Base-by-base conservation (phyloP, 2,113 vertebrate species). In the Anguilla japonica region DNA sequence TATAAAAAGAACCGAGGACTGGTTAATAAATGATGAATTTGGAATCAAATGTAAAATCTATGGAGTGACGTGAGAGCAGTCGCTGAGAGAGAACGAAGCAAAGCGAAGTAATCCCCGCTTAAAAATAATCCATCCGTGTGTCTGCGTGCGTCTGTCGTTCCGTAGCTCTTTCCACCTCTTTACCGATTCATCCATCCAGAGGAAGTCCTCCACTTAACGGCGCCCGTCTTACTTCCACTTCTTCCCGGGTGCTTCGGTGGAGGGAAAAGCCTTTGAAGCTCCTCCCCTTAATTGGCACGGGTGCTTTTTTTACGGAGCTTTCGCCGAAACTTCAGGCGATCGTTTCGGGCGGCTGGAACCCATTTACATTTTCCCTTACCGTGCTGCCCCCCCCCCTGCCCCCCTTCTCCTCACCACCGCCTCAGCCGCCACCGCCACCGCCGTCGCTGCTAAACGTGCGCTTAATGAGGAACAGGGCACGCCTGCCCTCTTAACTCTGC, bases 291-390 rank as follows among this genome's bases (percentile, higher is more conserved):
- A 91, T 88, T 89, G 85, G 88, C 39, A 29, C 50, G 81, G 87
- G 82, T 82, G 81, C 83, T 91, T 87, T 90, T 71, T 82, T 91
- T 88, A 83, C 80, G 85, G 34, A 34, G 67, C 22, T 57, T 84
- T 79, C 82, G 22, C 84, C 43, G 71, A 81, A 83, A 85, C 82
- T 56, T 43, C 34, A 2, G 79, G 83, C 80, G 22, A 79, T 84
- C n/a, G 43, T 46, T 20, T 71, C 82, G 78, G 15, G 82, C 43
- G 39, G 41, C 84, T 81, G 56, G 84, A 85, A 29, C n/a, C 85
- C 40, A 79, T 92, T 90, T 85, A 78, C 75, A 84, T 89, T 90
- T 29, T 34, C 34, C 84, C 86, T 84, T 87, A 67, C 60, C 26
- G 2, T 20, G 26, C 83, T 87, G 87, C 82, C 86, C 81, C 29